Base-by-base conservation (phyloP, 1,140 invertebrate genomes). In the Drosophila sulfurigaster region DNA sequence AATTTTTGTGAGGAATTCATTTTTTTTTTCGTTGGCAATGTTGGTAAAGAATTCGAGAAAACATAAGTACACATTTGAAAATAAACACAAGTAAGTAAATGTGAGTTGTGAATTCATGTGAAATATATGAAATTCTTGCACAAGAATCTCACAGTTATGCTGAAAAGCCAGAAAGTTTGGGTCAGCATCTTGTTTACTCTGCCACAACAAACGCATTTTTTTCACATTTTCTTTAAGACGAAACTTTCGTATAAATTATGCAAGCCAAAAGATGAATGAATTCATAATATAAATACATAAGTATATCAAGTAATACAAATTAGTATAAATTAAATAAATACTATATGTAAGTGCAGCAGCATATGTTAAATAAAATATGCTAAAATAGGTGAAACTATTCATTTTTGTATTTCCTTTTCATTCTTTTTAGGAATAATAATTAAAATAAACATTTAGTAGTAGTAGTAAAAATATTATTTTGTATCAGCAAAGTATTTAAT, bases 51-150 rank as follows among this genome's bases (percentile, higher is more conserved):
- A 49, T 25, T 28, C 48, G 28, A 3, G 28, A 54, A 25, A 32
- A 52, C 10, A n/a, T 30, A 30, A 30, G 30, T 7, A 32, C 51
- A 54, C 7, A 30, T 13, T 54, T 54, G 28, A 28, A 13, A 54
- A 30, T 15, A 28, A 52, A 52, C 11, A 30, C 16, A 13, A 28
- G 13, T 5, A 45, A 7, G 6, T 25, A 49, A 28, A 25, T 49
- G 48, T 49, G 20, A 49, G 48, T 49, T 28, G 16, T 10, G 41
- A 13, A 43, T 43, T 48, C 16, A 48, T 48, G 46, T 20, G 28
- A 54, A 54, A 54, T 54, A 15, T 28, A 54, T 32, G 7, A 15
- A 54, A 54, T 54, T 30, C 25, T 32, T 54, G 51, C 5, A 5
- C 32, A 30, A 32, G 49, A 30, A 52, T 52, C 49, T 32, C 3